Conservation (phyloP, 2,113 vertebrate species). For the Camarhynchus parvulus region DNA sequence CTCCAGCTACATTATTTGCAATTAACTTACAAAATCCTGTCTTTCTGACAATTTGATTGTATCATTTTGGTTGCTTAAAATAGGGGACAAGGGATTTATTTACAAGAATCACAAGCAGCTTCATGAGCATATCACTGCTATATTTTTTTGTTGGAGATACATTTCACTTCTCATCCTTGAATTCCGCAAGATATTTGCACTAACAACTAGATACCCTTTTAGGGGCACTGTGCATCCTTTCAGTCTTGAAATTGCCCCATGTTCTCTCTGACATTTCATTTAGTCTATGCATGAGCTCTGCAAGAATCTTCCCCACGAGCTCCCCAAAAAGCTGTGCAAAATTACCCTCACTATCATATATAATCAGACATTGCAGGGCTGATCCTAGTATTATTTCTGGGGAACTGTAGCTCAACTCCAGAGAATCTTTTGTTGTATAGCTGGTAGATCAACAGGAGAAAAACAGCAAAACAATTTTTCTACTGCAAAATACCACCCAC, state of each 20-base stretch:
- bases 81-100: background rate
- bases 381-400: background rate
- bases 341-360: background rate
- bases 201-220: background rate
- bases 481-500: background rate
- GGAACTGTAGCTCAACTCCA: background rate
- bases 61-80: background rate
- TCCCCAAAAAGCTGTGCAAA: background rate
- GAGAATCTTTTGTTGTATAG: background rate
- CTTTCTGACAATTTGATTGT: background rate
- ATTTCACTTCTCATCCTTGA: background rate
- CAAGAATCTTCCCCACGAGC: background rate
- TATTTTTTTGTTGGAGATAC: background rate
- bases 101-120: background rate
- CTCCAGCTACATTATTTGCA: background rate
- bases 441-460: background rate
- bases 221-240: background rate
- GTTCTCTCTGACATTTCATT: background rate
- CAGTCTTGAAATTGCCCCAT: background rate
- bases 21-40: background rate
- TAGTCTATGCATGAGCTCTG: background rate
- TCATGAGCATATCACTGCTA: background rate
- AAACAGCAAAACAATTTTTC: background rate
- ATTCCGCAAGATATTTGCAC: background rate
- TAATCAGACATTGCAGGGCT: background rate